Percentiles rank a stretch among this genome's conserved stretches.
Conservation (phyloP, 1,140 invertebrate genomes). For the Megalopta genalis region DNA sequence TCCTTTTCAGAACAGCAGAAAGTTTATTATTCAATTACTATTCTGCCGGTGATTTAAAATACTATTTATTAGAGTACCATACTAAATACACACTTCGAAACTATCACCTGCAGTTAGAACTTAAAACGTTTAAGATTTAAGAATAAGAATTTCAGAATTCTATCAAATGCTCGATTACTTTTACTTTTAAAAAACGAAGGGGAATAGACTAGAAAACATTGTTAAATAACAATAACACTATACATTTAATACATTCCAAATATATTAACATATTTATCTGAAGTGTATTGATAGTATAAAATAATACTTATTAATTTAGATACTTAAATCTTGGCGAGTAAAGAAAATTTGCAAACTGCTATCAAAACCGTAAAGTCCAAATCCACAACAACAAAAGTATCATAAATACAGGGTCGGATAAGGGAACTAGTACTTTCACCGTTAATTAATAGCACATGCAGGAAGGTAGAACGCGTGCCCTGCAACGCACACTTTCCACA, state of each 20-base stretch:
- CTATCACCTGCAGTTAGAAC: too few relatives aligned
- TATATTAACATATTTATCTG: too few relatives aligned
- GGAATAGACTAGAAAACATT: too few relatives aligned
- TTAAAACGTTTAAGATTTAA: too few relatives aligned
- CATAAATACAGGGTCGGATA: conserved; percentile 11
- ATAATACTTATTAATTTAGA: too few relatives aligned
- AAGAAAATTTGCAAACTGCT: not conserved
- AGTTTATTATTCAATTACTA: not conserved
- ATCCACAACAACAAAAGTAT: not conserved
- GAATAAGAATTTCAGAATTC: too few relatives aligned
- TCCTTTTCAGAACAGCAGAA: not conserved
- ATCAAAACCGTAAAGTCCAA: not conserved
- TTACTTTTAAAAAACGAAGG: too few relatives aligned
- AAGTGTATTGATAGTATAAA: too few relatives aligned
- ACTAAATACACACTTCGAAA: too few relatives aligned
- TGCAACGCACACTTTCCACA: not conserved
- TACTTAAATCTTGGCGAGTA: not conserved
- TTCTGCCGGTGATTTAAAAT: not conserved
- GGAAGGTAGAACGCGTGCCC: not conserved
- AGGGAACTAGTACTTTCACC: not conserved
- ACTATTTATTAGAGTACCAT: not conserved
- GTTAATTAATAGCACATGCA: conserved; percentile 30
- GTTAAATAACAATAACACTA: too few relatives aligned
- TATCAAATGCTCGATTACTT: too few relatives aligned
- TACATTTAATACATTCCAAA: too few relatives aligned